These are phyloP conservation scores for Globicephala melas DNA, from an alignment of 2,113 vertebrate genomes.

Conservation along the genomic window DNA sequence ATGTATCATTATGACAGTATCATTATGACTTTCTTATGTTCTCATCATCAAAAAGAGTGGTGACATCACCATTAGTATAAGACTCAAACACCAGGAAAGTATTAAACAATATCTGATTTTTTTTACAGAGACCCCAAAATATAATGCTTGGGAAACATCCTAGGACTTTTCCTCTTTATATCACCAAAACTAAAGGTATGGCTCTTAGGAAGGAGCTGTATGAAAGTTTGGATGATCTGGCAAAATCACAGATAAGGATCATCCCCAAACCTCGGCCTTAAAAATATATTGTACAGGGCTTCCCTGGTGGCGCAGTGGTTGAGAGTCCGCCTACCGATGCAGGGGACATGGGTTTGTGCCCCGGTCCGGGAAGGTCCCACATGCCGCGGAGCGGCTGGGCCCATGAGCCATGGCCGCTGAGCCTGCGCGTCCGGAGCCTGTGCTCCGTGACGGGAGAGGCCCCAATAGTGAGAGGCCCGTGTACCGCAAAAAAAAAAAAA, in stretches of 20 bases:
- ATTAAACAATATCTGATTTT: background rate
- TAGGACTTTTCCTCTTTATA: background rate
- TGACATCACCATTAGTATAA: conserved; percentile 31
- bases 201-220: background rate
- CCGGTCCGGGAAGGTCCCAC: too few relatives aligned
- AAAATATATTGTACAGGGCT: background rate
- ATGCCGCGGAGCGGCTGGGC: too few relatives aligned
- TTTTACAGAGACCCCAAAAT: background rate
- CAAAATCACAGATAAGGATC: background rate
- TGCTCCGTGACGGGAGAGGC: too few relatives aligned
- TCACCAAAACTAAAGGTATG: conserved; percentile 46
- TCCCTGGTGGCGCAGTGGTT: too few relatives aligned
- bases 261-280: background rate
- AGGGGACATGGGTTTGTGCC: too few relatives aligned
- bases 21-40: conserved; percentile 31
- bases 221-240: background rate
- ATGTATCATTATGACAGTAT: conserved; percentile 12
- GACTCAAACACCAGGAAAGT: background rate
- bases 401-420: too few relatives aligned
- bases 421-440: too few relatives aligned
- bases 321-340: too few relatives aligned
- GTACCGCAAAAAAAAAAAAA: background rate
- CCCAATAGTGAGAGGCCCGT: too few relatives aligned
- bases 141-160: background rate
- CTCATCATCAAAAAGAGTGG: background rate